Percentiles rank a stretch among this genome's conserved stretches.
These are phyloP conservation scores for Rhineura floridana DNA, from an alignment of 2,113 vertebrate genomes.

Conservation along the genomic window DNA sequence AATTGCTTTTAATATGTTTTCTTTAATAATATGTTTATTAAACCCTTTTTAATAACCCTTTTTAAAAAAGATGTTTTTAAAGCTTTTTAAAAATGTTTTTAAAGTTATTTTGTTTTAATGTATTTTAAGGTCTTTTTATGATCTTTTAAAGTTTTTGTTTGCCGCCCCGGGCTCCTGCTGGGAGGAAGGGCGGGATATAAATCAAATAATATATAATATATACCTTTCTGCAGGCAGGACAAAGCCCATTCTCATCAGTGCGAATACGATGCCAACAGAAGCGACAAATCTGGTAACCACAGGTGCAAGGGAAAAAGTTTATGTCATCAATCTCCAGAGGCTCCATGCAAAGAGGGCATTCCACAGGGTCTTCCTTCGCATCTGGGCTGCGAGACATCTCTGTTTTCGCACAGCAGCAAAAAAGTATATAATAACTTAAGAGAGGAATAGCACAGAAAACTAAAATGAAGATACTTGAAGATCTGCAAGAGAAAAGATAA, in stretches of 20 bases:
- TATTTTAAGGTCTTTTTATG: no score
- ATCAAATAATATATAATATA: no score
- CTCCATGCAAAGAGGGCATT: slow-evolving; percentile 99
- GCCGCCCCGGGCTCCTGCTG: no score
- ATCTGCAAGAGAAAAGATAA: slow-evolving; percentile 59
- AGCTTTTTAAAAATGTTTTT: no score
- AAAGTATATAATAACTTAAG: slow-evolving; percentile 84
- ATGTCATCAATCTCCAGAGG: slow-evolving; percentile 98
- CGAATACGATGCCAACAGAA: slow-evolving; percentile 99
- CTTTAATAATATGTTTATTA: no score
- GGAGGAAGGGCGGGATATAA: no score
- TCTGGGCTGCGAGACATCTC: slow-evolving; percentile 99
- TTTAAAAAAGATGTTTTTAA: no score
- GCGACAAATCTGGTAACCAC: slow-evolving; percentile 98
- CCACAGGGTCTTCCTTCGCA: slow-evolving; percentile 96
- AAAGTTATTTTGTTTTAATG: no score
- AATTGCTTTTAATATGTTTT: no score
- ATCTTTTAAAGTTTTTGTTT: no score
- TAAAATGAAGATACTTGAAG: slow-evolving; percentile 69
- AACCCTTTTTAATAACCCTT: no score
- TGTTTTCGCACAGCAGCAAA: slow-evolving; percentile 78
- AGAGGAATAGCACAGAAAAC: slow-evolving; percentile 69
- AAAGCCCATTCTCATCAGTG: slow-evolving; percentile 98
- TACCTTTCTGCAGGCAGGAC: slow-evolving; percentile 99
- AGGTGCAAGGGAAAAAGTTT: slow-evolving; percentile 99